Base-by-base conservation (phyloP, 2,888 invertebrate species). In the Orthosia gothica region DNA sequence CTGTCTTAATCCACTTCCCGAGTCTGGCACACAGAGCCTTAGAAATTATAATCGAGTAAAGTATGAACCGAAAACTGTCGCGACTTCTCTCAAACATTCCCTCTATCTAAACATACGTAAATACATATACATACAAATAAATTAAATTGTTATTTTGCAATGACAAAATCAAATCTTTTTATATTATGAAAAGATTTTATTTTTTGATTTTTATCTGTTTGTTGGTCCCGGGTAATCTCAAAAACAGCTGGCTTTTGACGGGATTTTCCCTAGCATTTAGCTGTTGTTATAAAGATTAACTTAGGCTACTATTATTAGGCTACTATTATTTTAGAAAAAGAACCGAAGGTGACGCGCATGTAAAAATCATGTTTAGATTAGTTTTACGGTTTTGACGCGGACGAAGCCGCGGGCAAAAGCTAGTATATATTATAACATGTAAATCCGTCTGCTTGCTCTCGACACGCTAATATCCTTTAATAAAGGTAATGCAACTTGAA, bases 401-500 rank as follows among this genome's bases (percentile, higher is more conserved):
- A 40, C 9, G 40, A 40, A 40, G 40, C 9, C 40, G 40, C 9
- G 0, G 40, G 40, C 9, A 9, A 40, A 7, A n/a, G 12, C 7
- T 52, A 52, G 32, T 79, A 57, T 81, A 79, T 65, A 84, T 76
- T 75, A 86, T 79, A 80, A 79, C 77, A 87, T 85, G 88, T 86
- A 87, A 86, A 87, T 87, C 81, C 79, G 78, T 82, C 81, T 77
- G 83, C 76, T 64, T 80, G 81, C 81, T 73, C 84, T 83, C 83
- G 82, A 80, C 87, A 83, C 89, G 85, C 89, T 90, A 90, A 90
- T 90, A 89, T 88, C 84, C 87, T 83, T 83, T 90, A 89, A 90
- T 90, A 89, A 89, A 90, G 90, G 90, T 89, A 89, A 90, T 89
- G 89, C 87, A 85, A 88, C 76, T 87, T 85, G 87, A 89, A 89